Percentiles rank a stretch among this genome's conserved stretches.
Conservation (phyloP, 2,888 invertebrate species). For the Metacarcinus magister region DNA sequence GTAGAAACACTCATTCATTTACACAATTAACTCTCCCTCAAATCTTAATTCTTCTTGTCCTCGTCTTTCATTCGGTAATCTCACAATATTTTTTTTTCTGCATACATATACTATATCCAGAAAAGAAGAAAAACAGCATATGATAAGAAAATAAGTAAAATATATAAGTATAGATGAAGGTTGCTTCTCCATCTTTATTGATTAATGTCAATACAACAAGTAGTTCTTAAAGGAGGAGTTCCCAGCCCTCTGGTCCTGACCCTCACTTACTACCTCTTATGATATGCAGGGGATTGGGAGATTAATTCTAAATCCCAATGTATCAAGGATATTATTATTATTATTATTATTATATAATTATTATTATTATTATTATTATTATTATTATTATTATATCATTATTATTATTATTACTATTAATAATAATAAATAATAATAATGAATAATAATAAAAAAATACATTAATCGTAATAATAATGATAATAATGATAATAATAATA, state of each 20-base stretch:
- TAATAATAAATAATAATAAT: background rate
- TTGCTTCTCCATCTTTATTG: too few relatives aligned
- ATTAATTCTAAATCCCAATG: background rate
- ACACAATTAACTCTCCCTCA: background rate
- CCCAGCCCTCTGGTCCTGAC: background rate
- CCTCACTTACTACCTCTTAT: background rate
- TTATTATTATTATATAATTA: background rate
- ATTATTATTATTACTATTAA: too few relatives aligned
- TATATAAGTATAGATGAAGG: background rate
- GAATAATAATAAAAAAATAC: background rate
- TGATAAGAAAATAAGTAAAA: background rate
- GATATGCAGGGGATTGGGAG: background rate
- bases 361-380: background rate
- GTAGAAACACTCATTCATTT: background rate
- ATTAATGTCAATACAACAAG: background rate
- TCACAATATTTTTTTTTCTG: background rate
- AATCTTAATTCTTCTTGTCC: background rate
- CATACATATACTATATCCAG: background rate
- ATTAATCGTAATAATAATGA: background rate
- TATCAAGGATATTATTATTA: background rate
- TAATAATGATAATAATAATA: background rate
- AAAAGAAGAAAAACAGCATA: background rate
- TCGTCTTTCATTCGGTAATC: background rate
- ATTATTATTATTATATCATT: background rate
- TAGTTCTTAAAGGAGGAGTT: background rate